These are phyloP conservation scores for Adineta ricciae DNA, from an alignment of 2,888 invertebrate genomes.

Conservation along the genomic window DNA sequence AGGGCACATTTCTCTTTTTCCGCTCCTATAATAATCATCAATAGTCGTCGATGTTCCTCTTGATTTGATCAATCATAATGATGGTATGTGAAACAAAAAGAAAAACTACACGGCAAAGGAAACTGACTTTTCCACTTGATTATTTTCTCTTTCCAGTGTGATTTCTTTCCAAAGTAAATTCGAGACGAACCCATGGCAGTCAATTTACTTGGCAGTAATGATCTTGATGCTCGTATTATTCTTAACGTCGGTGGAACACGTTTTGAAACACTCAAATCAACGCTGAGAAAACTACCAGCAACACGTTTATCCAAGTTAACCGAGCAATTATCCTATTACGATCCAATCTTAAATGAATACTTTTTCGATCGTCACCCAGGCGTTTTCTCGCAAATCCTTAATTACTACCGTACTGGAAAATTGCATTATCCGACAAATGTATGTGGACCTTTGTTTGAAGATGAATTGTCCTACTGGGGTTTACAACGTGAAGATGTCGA, in stretches of 20 bases:
- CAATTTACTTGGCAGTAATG: not conserved
- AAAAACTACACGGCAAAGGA: not conserved
- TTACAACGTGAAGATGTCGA: constrained; percentile 76
- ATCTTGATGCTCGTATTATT: constrained; percentile 57
- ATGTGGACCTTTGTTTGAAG: constrained; percentile 89
- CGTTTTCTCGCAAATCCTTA: constrained; percentile 73
- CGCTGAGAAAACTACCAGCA: constrained; percentile 84
- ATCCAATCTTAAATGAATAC: constrained; percentile 90
- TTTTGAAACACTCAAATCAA: constrained; percentile 59
- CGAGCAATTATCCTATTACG: constrained; percentile 88
- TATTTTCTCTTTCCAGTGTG: not conserved
- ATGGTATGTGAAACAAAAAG: not conserved
- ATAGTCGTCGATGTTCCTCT: not conserved
- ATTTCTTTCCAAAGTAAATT: not conserved
- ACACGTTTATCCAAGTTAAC: constrained; percentile 70
- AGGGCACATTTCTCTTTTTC: not conserved
- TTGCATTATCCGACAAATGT: constrained; percentile 92
- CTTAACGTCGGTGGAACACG: constrained; percentile 87
- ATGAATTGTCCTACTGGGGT: constrained; percentile 93
- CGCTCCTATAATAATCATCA: not conserved
- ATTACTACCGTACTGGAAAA: constrained; percentile 89
- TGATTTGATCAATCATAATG: not conserved
- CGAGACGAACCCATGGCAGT: not conserved
- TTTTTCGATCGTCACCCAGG: constrained; percentile 87
- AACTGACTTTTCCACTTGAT: not conserved